phyloP scores from a whole-genome alignment of 2,797 vertebrate species.

The Catharus ustulatus region DNA sequence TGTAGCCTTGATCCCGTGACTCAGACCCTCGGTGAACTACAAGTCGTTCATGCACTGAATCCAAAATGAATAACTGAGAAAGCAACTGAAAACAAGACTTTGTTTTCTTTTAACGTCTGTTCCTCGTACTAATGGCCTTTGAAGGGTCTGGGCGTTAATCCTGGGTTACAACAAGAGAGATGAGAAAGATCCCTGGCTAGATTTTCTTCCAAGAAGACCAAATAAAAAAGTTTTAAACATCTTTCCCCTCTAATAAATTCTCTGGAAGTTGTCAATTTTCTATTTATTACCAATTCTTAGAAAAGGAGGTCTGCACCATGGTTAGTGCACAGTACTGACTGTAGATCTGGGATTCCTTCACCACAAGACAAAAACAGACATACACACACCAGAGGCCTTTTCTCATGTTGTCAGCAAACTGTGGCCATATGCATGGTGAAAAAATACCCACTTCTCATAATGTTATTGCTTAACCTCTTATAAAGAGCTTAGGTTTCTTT shows the following conservation, averaged over 20 bases:
- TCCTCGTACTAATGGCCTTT: background rate
- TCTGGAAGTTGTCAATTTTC: background rate
- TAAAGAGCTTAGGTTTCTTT: background rate
- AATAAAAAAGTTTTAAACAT: background rate
- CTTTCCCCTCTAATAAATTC: background rate
- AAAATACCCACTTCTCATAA: background rate
- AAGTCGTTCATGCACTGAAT: slow-evolving; percentile 17
- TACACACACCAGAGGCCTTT: background rate
- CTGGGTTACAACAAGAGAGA: background rate
- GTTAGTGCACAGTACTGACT: background rate
- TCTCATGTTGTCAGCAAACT: background rate
- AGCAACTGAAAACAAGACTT: slow-evolving; percentile 25
- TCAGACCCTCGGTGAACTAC: background rate
- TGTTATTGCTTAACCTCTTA: background rate
- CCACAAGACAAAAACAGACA: background rate
- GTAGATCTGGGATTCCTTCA: background rate
- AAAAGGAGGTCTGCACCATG: background rate
- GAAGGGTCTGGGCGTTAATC: background rate
- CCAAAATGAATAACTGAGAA: slow-evolving; percentile 36
- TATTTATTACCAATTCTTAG: background rate
- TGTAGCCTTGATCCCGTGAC: slow-evolving; percentile 40
- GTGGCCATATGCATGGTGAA: background rate
- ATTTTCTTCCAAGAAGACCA: background rate
- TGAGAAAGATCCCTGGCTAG: background rate
- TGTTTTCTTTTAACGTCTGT: slow-evolving; percentile 41